These are phyloP conservation scores for Cryptotis parvus DNA, from an alignment of 2,113 vertebrate species.

Conservation along the genomic window DNA sequence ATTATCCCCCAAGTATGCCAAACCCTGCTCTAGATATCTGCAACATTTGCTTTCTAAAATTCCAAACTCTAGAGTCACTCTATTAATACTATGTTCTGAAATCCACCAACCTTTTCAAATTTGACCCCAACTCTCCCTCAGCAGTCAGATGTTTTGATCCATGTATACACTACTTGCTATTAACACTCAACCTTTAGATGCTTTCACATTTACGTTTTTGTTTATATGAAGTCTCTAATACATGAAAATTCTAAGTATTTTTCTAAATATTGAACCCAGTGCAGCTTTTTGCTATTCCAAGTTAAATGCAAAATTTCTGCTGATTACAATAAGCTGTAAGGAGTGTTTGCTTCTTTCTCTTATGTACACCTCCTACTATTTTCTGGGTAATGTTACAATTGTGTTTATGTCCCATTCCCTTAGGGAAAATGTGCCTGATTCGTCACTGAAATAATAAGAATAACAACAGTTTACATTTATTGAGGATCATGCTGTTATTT, in stretches of 20 bases:
- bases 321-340: neutral
- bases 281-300: neutral
- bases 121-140: neutral
- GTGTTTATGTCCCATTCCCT: neutral
- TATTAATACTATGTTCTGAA: neutral
- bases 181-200: no score
- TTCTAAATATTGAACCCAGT: neutral
- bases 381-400: neutral
- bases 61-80: neutral
- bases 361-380: neutral
- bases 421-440: neutral
- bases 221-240: neutral
- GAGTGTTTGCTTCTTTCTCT: neutral
- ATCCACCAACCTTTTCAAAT: neutral
- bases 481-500: neutral
- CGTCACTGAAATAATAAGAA: neutral
- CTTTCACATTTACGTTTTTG: no score
- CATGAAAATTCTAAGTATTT: neutral
- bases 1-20: no score
- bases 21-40: neutral
- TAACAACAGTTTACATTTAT: neutral
- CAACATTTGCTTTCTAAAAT: neutral
- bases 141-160: neutral
- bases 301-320: neutral
- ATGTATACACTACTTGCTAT: no score